Percentiles rank a stretch among this genome's conserved stretches.
phyloP scores from a whole-genome alignment of 2,888 invertebrate genomes.

The Ennomos erosarius region DNA sequence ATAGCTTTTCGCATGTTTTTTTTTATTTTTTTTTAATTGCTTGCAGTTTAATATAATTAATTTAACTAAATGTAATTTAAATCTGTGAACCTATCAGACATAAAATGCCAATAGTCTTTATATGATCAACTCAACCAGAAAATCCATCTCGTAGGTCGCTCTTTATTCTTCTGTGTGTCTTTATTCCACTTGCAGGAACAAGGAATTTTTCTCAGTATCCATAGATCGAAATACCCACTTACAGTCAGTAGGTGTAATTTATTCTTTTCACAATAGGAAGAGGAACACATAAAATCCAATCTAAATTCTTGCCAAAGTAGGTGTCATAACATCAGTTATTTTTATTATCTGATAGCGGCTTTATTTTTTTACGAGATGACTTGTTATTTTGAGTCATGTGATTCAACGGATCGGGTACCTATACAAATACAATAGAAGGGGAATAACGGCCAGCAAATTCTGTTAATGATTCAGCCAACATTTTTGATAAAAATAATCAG shows the following conservation, averaged over 20 bases:
- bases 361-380: conserved; percentile 57
- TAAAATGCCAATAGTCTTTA: too few relatives aligned
- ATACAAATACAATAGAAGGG: conserved; percentile 19
- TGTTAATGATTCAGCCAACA: too few relatives aligned
- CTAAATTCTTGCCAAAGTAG: conserved; percentile 46
- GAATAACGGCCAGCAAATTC: background rate
- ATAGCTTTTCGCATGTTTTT: too few relatives aligned
- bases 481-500: too few relatives aligned
- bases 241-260: conserved; percentile 22
- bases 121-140: too few relatives aligned
- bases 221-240: conserved; percentile 4
- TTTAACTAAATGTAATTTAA: too few relatives aligned
- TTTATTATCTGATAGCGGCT: conserved; percentile 55
- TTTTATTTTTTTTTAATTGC: too few relatives aligned
- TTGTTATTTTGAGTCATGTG: conserved; percentile 59
- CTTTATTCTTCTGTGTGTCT: too few relatives aligned
- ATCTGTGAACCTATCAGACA: too few relatives aligned
- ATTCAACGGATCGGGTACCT: conserved; percentile 41
- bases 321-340: conserved; percentile 56
- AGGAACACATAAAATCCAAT: conserved; percentile 41
- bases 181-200: too few relatives aligned
- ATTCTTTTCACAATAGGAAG: conserved; percentile 44
- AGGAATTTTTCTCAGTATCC: background rate
- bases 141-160: too few relatives aligned
- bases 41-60: too few relatives aligned